phyloP scores from a whole-genome alignment of 2,113 vertebrate species.

The Nothocercus nigrocapillus region DNA sequence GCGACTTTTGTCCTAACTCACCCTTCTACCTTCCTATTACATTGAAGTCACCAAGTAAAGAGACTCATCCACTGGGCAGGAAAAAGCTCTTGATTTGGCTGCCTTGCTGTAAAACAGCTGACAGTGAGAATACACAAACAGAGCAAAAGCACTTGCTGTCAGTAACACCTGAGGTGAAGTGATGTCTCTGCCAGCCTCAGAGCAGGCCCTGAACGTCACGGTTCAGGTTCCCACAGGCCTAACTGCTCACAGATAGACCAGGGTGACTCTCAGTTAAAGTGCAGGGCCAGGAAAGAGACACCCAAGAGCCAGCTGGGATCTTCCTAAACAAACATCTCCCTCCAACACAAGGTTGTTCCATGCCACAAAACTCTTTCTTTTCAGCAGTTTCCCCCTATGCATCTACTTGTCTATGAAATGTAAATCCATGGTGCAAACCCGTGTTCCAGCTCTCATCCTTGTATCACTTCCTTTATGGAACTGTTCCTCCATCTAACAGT shows the following conservation, averaged over 20 bases:
- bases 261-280: neutral
- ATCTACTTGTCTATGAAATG: neutral
- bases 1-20: neutral
- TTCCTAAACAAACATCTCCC: neutral
- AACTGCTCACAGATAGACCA: neutral
- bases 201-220: neutral
- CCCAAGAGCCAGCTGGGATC: neutral
- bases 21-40: neutral
- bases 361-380: neutral
- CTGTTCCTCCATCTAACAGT: neutral
- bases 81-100: conserved; percentile 32
- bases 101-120: conserved; percentile 34
- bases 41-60: conserved; percentile 3
- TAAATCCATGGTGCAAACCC: neutral
- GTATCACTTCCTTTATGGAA: neutral
- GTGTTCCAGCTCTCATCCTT: neutral
- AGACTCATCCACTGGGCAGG: conserved; percentile 1
- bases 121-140: conserved; percentile 30
- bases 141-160: conserved; percentile 37
- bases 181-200: neutral
- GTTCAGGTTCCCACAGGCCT: neutral
- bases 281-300: neutral
- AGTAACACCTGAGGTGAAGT: conserved; percentile 37
- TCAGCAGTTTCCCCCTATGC: neutral
- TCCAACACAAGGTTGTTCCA: neutral